phyloP scores from a whole-genome alignment of 2,113 vertebrate species.

The Craseonycteris thonglongyai region DNA sequence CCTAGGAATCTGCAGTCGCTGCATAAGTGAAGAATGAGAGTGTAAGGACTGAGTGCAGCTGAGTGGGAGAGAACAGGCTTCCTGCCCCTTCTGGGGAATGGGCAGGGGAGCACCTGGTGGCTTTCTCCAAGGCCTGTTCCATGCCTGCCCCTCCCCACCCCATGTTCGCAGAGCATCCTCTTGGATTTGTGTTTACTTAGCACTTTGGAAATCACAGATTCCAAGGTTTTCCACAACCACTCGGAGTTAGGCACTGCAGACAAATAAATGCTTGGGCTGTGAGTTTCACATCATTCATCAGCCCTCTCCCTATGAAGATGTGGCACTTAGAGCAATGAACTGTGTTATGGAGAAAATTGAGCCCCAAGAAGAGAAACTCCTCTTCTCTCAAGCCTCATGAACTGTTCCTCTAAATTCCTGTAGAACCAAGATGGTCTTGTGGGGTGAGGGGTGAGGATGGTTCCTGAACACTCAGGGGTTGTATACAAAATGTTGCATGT shows the following conservation, averaged over 20 bases:
- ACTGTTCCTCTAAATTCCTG: background rate
- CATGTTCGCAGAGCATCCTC: background rate
- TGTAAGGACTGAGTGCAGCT: background rate
- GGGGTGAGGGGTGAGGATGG: background rate
- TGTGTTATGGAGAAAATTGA: background rate
- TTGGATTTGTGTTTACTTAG: background rate
- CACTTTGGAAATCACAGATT: background rate
- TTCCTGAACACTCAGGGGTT: background rate
- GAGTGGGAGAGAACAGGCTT: background rate
- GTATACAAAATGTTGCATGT: background rate
- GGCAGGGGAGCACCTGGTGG: background rate
- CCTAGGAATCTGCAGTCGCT: conserved; percentile 49
- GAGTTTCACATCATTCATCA: background rate
- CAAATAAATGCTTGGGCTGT: background rate
- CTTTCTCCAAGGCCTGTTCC: background rate
- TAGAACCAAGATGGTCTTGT: background rate
- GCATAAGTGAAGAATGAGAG: background rate
- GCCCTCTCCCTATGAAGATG: background rate
- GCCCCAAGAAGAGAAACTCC: background rate
- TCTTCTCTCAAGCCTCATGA: background rate
- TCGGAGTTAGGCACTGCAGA: background rate
- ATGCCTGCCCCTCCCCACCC: background rate
- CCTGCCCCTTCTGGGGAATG: background rate
- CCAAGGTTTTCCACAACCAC: background rate
- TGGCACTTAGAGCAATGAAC: background rate